A percentile compares a stretch with the other conserved stretches of the same genome.
Conservation (phyloP, 2,888 invertebrate genomes). For the Mesochorus sp. region DNA sequence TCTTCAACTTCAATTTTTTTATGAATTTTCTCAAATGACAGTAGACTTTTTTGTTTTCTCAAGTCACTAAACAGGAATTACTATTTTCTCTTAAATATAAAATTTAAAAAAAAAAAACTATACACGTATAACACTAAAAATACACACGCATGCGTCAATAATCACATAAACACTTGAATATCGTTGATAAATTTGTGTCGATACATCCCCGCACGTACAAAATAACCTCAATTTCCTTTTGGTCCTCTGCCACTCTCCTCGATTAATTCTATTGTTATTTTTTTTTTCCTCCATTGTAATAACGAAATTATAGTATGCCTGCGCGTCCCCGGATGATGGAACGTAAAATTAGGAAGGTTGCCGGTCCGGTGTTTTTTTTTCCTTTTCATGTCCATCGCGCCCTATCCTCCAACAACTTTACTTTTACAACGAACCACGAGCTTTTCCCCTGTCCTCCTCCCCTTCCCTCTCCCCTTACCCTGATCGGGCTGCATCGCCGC, state of each 20-base stretch:
- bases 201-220: not conserved
- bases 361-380: slow-evolving; percentile 9
- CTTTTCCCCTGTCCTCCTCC: not conserved
- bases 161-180: no score
- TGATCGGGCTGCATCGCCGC: slow-evolving; percentile 14
- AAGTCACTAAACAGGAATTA: no score
- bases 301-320: slow-evolving; percentile 34
- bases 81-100: no score
- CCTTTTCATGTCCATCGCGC: slow-evolving; percentile 1
- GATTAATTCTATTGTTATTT: slow-evolving; percentile 31
- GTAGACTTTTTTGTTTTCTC: no score
- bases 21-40: no score
- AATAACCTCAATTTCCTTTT: slow-evolving; percentile 23
- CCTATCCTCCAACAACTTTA: slow-evolving; percentile 50
- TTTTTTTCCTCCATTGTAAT: slow-evolving; percentile 24
- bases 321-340: slow-evolving; percentile 5
- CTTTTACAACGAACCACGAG: slow-evolving; percentile 42
- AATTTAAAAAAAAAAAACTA: no score
- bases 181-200: slow-evolving; percentile 1
- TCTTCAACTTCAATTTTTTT: no score
- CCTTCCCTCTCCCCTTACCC: not conserved
- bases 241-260: slow-evolving; percentile 7
- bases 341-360: slow-evolving; percentile 42
- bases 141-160: no score
- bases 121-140: no score